Evolutionary conservation across 2,797 vertebrate species (phyloP), one percentile per base, ranked within the genome.

Genomic region (Pelodytes ibericus): DNA sequence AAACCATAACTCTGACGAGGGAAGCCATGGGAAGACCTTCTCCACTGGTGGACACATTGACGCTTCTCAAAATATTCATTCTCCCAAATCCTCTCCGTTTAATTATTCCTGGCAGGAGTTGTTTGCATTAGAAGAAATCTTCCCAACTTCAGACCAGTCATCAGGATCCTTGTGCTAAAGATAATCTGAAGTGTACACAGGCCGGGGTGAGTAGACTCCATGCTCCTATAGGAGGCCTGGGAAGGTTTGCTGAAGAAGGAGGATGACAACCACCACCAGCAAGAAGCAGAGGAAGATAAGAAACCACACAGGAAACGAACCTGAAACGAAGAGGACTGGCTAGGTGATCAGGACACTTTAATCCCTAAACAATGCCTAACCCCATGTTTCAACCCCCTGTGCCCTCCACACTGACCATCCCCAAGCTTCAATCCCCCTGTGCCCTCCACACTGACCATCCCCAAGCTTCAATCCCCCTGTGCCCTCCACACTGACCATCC

Each of bases 241-340:
- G 79, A 95, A 93, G 68, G 88, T 71, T 11, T 89, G 71, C 84
- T 97, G 96, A 31, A 98, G 90, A 59, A 98, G 88, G 75, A 98
- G 57, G 53, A 98, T 81, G 2, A 91, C 71, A 3, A 83, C 87
- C 58, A 96, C 85, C 15, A 96, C 87, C 81, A 97, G 89, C 0
- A 93, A 85, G 0, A 91, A 92, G 13, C 95, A 97, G 16, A 94
- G 79, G 60, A 95, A 82, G 81, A 98, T 84, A 83, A 97, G 86
- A 79, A 98, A 82, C 95, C 96, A 97, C 31, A 96, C 18, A 0
- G 96, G 95, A 64, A 96, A 90, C 2, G 92, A 93, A 65, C 92
- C 97, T 99, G 82, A 13, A 44, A 44, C 3, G 41, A 44, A 15
- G 30, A 13, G 3, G 0, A 3, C 30, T 11, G 5, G 20, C 8